Percentiles rank a stretch among this genome's conserved stretches.
Evolutionary conservation across 2,113 vertebrate genomes (phyloP).

Genomic region (Agapornis roseicollis): DNA sequence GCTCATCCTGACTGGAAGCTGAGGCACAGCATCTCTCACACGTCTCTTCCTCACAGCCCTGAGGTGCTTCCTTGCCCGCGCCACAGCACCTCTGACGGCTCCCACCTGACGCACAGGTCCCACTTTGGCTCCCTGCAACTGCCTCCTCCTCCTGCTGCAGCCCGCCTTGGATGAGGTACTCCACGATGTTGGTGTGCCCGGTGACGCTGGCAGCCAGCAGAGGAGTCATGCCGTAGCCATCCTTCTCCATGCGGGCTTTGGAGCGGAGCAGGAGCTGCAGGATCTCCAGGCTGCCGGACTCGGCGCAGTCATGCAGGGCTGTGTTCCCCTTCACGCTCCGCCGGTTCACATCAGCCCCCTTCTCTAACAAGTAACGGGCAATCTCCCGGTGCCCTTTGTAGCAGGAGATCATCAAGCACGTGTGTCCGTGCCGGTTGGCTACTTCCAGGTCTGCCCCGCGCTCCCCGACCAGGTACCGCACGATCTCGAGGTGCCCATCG

Average conservation of each 20-base stretch:
- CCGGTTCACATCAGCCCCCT: slow-evolving; percentile 90
- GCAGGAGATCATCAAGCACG: slow-evolving; percentile 96
- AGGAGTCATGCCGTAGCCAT: slow-evolving; percentile 95
- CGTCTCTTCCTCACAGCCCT: background rate
- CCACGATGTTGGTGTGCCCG: slow-evolving; percentile 94
- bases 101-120: background rate
- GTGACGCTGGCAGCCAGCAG: slow-evolving; percentile 92
- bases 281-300: slow-evolving; percentile 94
- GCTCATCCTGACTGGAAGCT: background rate
- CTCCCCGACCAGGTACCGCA: slow-evolving; percentile 90
- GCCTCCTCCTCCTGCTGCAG: slow-evolving; percentile 35
- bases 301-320: slow-evolving; percentile 91
- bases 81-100: background rate
- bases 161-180: slow-evolving; percentile 86
- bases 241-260: slow-evolving; percentile 89
- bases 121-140: background rate
- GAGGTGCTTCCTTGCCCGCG: background rate
- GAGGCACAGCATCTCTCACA: slow-evolving; percentile 21
- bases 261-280: slow-evolving; percentile 90
- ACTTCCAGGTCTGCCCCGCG: slow-evolving; percentile 92
- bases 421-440: slow-evolving; percentile 95
- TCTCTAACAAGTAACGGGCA: slow-evolving; percentile 89
- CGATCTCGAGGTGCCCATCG: slow-evolving; percentile 93
- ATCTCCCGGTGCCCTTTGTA: slow-evolving; percentile 96
- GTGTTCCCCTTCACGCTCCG: slow-evolving; percentile 96